Conservation (phyloP, 2,113 vertebrate genomes). For the Silurus asotus region DNA sequence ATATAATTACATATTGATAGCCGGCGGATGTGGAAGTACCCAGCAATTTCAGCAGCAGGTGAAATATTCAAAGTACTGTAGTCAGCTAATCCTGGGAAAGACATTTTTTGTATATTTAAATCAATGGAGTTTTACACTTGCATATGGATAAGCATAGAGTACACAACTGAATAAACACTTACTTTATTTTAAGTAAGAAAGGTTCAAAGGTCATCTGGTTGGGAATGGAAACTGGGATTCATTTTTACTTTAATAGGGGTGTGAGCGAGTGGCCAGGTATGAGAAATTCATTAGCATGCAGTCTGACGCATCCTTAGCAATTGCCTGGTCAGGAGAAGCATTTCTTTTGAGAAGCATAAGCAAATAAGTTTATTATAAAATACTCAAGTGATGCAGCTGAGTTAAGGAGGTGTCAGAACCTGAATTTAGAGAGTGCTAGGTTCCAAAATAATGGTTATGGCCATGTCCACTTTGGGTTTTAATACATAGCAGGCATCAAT, state of each 20-base stretch:
- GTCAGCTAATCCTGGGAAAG: slow-evolving; percentile 21
- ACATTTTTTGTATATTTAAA: slow-evolving; percentile 6
- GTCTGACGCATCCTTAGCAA: not conserved
- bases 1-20: slow-evolving; percentile 46
- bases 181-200: not conserved
- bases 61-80: slow-evolving; percentile 43
- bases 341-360: not conserved
- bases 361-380: not conserved
- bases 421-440: not conserved
- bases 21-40: slow-evolving; percentile 20
- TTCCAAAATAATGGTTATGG: not conserved
- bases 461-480: not conserved
- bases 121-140: slow-evolving; percentile 25
- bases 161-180: not conserved
- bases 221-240: not conserved
- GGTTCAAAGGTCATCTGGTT: not conserved
- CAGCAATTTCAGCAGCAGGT: slow-evolving; percentile 22
- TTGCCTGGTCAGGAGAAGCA: not conserved
- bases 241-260: not conserved
- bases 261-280: not conserved
- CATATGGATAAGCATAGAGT: not conserved
- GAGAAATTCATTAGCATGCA: not conserved
- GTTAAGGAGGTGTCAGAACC: not conserved
- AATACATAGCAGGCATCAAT: not conserved
- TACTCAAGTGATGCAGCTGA: not conserved